These are phyloP conservation scores for Tetrapedia diversipes DNA, from an alignment of 2,888 invertebrate genomes.

Conservation along the genomic window DNA sequence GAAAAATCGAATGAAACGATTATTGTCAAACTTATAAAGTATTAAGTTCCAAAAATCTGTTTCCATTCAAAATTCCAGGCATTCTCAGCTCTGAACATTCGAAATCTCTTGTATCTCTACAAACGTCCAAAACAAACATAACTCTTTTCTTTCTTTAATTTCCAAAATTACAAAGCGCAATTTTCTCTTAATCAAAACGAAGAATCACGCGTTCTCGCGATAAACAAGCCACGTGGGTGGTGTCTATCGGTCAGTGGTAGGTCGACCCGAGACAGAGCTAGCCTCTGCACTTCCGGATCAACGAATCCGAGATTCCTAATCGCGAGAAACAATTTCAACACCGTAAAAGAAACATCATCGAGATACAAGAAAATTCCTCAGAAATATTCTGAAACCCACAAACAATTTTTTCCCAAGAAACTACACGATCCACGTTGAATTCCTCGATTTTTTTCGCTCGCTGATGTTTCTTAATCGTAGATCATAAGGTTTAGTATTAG, in stretches of 20 bases:
- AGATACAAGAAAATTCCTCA: too few relatives aligned
- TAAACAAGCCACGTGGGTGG: constrained; percentile 32
- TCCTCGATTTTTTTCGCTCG: constrained; percentile 6
- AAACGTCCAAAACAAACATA: too few relatives aligned
- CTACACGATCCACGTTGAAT: background rate
- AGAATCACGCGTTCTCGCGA: background rate
- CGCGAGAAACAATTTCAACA: constrained; percentile 5
- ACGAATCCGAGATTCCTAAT: constrained; percentile 32
- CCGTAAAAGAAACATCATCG: constrained; percentile 12
- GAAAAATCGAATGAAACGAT: too few relatives aligned
- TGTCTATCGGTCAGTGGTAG: constrained; percentile 65
- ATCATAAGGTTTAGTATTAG: constrained; percentile 21
- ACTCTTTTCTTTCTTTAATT: too few relatives aligned
- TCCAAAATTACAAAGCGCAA: background rate
- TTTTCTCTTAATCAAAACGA: background rate
- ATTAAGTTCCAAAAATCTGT: too few relatives aligned
- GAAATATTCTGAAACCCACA: too few relatives aligned
- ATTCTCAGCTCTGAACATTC: too few relatives aligned
- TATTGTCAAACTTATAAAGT: too few relatives aligned
- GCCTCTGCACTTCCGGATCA: constrained; percentile 35
- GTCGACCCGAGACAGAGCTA: constrained; percentile 56
- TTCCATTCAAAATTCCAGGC: too few relatives aligned
- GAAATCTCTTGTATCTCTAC: too few relatives aligned
- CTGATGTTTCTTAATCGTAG: constrained; percentile 29
- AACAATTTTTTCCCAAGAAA: too few relatives aligned